These are phyloP conservation scores for Metalampra italica DNA, from an alignment of 2,888 invertebrate genomes.

Conservation along the genomic window DNA sequence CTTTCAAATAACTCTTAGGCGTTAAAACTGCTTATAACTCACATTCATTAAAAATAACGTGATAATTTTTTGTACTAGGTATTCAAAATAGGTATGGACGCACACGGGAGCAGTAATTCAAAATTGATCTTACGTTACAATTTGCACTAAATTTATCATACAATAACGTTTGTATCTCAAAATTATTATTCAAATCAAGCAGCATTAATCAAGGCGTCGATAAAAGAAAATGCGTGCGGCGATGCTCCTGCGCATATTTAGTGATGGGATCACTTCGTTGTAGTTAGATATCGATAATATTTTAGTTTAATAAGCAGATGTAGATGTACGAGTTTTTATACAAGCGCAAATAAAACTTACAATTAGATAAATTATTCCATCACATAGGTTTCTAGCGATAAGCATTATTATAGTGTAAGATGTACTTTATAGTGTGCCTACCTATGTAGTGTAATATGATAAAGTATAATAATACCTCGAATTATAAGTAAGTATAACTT, in stretches of 20 bases:
- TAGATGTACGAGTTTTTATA: too few relatives aligned
- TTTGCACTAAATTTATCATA: constrained; percentile 79
- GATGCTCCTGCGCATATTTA: constrained; percentile 58
- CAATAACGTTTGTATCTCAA: constrained; percentile 76
- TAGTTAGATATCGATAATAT: constrained; percentile 17
- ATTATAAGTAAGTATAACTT: too few relatives aligned
- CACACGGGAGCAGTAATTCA: constrained; percentile 31
- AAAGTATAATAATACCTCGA: too few relatives aligned
- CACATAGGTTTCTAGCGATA: too few relatives aligned
- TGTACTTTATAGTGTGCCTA: too few relatives aligned
- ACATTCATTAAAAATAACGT: constrained; percentile 13
- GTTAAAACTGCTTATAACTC: constrained; percentile 15
- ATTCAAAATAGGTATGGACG: not conserved
- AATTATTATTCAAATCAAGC: constrained; percentile 78
- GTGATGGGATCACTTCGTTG: constrained; percentile 23
- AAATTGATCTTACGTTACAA: constrained; percentile 64
- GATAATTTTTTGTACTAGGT: constrained; percentile 11
- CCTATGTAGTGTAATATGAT: too few relatives aligned
- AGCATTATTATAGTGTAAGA: too few relatives aligned
- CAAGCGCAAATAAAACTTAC: too few relatives aligned
- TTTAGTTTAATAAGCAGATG: too few relatives aligned
- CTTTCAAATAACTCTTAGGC: not conserved
- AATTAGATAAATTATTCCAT: too few relatives aligned
- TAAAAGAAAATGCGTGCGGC: constrained; percentile 73
- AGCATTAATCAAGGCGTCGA: constrained; percentile 76